These are phyloP conservation scores for Ramazzottius varieornatus DNA, from an alignment of 2,888 invertebrate genomes.

Conservation along the genomic window DNA sequence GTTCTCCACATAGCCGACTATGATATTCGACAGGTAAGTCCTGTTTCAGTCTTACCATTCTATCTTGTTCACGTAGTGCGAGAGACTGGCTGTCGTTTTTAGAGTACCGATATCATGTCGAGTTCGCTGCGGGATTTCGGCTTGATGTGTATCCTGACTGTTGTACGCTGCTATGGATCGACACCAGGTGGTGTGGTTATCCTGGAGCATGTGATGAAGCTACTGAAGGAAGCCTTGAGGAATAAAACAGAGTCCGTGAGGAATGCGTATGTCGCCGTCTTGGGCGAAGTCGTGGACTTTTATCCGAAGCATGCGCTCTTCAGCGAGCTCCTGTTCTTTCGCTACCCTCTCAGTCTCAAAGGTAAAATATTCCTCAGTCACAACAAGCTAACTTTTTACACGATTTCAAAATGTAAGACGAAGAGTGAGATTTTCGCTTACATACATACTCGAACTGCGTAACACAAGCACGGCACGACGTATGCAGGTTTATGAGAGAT, in stretches of 20 bases:
- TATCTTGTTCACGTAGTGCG: no score
- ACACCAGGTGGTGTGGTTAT: neutral
- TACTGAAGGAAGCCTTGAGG: conserved; percentile 44
- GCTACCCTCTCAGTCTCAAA: no score
- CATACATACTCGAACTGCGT: no score
- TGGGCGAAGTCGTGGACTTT: conserved; percentile 36
- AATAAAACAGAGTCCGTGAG: conserved; percentile 31
- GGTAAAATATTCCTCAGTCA: no score
- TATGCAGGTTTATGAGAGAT: no score
- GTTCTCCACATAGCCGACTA: conserved; percentile 35
- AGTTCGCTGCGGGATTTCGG: conserved; percentile 4
- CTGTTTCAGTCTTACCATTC: no score
- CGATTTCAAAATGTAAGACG: no score
- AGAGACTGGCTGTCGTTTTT: no score
- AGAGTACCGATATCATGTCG: neutral
- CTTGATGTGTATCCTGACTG: neutral
- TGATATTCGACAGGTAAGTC: neutral
- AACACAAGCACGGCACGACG: no score
- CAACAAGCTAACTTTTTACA: no score
- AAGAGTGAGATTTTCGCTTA: no score
- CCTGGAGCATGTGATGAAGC: conserved; percentile 33
- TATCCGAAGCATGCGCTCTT: conserved; percentile 16
- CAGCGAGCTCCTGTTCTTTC: neutral
- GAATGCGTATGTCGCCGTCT: conserved; percentile 47
- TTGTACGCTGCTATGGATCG: neutral